Percentiles rank a stretch among this genome's conserved stretches.
Conservation (phyloP, 2,113 vertebrate species). For the Pavo muticus region DNA sequence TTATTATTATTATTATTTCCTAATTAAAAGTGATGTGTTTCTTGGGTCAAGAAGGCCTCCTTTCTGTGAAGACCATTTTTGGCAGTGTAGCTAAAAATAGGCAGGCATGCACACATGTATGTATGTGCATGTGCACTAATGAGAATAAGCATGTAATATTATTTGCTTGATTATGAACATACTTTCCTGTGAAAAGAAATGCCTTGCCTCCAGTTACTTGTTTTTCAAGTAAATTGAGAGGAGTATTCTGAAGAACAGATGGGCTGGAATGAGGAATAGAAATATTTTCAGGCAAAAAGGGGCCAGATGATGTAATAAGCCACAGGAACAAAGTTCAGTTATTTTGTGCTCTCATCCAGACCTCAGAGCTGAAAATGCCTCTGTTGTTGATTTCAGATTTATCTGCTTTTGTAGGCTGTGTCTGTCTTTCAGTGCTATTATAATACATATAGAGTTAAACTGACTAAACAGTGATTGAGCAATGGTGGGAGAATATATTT, state of each 20-base stretch:
- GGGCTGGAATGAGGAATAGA: constrained; percentile 66
- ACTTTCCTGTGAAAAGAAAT: neutral
- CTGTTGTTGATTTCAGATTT: constrained; percentile 62
- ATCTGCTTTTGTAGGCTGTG: constrained; percentile 45
- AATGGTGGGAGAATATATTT: constrained; percentile 28
- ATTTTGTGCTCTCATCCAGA: constrained; percentile 64
- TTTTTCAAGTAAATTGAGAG: constrained; percentile 56
- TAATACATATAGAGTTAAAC: neutral
- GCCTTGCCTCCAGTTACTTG: constrained; percentile 47
- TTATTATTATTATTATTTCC: neutral
- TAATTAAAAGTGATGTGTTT: constrained; percentile 63
- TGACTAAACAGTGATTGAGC: constrained; percentile 25
- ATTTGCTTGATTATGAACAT: constrained; percentile 38
- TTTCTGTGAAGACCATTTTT: constrained; percentile 46
- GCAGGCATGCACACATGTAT: neutral
- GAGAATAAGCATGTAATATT: neutral
- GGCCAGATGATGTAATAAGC: constrained; percentile 63
- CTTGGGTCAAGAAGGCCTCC: constrained; percentile 22
- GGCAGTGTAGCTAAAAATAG: constrained; percentile 46
- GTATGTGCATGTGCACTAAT: neutral
- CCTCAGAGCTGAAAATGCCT: constrained; percentile 53
- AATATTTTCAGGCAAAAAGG: constrained; percentile 69
- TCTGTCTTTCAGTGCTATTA: constrained; percentile 42
- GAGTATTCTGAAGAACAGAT: constrained; percentile 67
- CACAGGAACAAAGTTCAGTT: constrained; percentile 71